A percentile compares a stretch with the other conserved stretches of the same genome.
Evolutionary conservation across 2,888 invertebrate genomes (phyloP).

Genomic region (Drosophila quinaria): DNA sequence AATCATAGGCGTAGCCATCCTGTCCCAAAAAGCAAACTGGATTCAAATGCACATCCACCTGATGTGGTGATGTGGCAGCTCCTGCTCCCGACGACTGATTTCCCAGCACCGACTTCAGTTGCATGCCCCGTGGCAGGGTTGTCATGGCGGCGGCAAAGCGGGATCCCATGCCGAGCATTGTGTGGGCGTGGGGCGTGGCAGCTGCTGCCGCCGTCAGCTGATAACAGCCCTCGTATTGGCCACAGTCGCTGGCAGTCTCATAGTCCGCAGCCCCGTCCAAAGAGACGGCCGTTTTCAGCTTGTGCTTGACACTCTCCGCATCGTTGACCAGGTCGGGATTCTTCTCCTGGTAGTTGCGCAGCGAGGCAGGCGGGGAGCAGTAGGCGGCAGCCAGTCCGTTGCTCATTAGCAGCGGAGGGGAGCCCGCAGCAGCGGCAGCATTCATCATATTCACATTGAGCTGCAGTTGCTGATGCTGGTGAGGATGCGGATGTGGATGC

Average conservation of each 20-base stretch:
- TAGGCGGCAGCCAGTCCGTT: constrained; percentile 83
- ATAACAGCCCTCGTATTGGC: constrained; percentile 84
- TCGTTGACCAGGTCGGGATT: constrained; percentile 93
- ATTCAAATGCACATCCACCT: constrained; percentile 91
- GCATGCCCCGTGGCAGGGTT: constrained; percentile 86
- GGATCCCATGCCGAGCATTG: constrained; percentile 65
- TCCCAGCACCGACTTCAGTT: constrained; percentile 84
- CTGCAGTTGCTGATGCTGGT: constrained; percentile 67
- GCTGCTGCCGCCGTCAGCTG: constrained; percentile 72
- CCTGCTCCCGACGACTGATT: constrained; percentile 45
- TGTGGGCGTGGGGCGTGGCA: constrained; percentile 82
- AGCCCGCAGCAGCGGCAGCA: constrained; percentile 83
- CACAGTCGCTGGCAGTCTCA: constrained; percentile 83
- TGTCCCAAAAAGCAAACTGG: constrained; percentile 92
- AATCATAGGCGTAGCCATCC: constrained; percentile 90
- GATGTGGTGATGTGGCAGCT: constrained; percentile 87
- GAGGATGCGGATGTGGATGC: constrained; percentile 42
- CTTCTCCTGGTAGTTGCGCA: constrained; percentile 88
- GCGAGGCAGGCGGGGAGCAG: constrained; percentile 87
- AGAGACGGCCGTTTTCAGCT: constrained; percentile 84
- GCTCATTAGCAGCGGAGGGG: constrained; percentile 74
- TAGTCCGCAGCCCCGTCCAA: constrained; percentile 84
- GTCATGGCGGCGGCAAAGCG: constrained; percentile 86
- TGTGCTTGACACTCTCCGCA: constrained; percentile 88
- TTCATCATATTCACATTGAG: constrained; percentile 78